Base-by-base conservation (phyloP, 2,888 invertebrate genomes). In the Mimas tiliae region DNA sequence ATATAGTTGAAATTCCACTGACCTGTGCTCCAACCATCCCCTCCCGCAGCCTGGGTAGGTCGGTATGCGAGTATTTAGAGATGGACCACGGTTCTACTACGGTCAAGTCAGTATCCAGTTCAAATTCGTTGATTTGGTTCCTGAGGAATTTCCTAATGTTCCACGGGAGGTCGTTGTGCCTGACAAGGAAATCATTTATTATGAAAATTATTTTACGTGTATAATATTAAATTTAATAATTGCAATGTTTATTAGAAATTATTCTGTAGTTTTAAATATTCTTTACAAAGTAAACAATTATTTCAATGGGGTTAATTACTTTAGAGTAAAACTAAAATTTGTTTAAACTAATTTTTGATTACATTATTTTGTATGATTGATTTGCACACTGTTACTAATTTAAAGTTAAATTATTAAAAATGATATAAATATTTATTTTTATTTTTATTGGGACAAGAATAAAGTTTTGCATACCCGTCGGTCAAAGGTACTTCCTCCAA, bases 1-100 rank as follows among this genome's bases (percentile, higher is more conserved):
- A 19, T 27, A 47, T 2, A 21, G 0, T 19, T 7, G 6, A 1
- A 1, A 14, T 14, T 45, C 0, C 1, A 71, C 84, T 87, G 78
- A 95, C 95, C 94, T 96, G 96, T 38, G 96, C 96, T 33, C 95
- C 96, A n/a, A 96, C 94, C 94, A 95, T 95, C 9, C 96, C 96
- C 67, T 94, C 85, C 47, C 94, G 86, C 63, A 96, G 87, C 67
- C 96, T 86, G 0, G 95, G 95, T 64, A 96, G 91, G 72, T 96
- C 96, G 0, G 96, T 96, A 74, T 96, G 96, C 0, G 95, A 95
- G 91, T 95, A 96, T 75, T 94, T 95, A 77, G 94, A 95, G 78
- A 93, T 94, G 65, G 95, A 95, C 95, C 95, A 95, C 0, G 95
- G 95, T 64, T 94, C 92, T 67, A 95, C 94, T 45, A 92, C 81